Base-by-base conservation (phyloP, 2,888 invertebrate genomes). In the Suillia variegata region DNA sequence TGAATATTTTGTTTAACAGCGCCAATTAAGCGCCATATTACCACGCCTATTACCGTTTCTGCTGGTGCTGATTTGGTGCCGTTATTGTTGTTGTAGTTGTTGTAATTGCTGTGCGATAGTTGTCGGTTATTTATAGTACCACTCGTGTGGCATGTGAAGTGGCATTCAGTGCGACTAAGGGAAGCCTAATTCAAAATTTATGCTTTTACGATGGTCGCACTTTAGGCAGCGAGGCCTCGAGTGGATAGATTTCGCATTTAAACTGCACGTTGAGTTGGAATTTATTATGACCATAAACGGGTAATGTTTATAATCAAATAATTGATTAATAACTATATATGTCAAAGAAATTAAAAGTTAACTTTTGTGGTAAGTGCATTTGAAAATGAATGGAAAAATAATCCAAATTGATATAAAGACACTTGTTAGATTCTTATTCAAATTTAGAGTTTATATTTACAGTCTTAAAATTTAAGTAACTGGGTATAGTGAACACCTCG, bases 11-110 rank as follows among this genome's bases (percentile, higher is more conserved):
- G 45, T 45, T 45, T 45, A 20, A 45, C 17, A 20, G 45, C 45
- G 45, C 45, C 45, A 45, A 45, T 45, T 45, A 45, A 18, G 45
- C 45, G 45, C 45, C 45, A 18, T 18, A 45, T 45, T 45, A 45
- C 6, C 45, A 45, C 45, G 17, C 45, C 18, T 45, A 18, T 45
- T 45, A 45, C 4, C 18, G 13, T 45, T 18, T 8, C 18, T 45
- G 20, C 13, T 17, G 45, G 17, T 45, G 17, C n/a, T n/a, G n/a
- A n/a, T n/a, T 45, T 45, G 45, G 4, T 45, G 3, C n/a, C n/a
- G 6, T n/a, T 38, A 5, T 38, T 13, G 38, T n/a, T 38, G 38
- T 13, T 38, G n/a, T 38, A 4, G 6, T n/a, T 38, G 38, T 38
- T 38, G n/a, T n/a, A n/a, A n/a, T 31, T 31, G 31, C 12, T 31